Evolutionary conservation across 2,888 invertebrate species (phyloP).

Genomic region (Dynastes hyllus): DNA sequence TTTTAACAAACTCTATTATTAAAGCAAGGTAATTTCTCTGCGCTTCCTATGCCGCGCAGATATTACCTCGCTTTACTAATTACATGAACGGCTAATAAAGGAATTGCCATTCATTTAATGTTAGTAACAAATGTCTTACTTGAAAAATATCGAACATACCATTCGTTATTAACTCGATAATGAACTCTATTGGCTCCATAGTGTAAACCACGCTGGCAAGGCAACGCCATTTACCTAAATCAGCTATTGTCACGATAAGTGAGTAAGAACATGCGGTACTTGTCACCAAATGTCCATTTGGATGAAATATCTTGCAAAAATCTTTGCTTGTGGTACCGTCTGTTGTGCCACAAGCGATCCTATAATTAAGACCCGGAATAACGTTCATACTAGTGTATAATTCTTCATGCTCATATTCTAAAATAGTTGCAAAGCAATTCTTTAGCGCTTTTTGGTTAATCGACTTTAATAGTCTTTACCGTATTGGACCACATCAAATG

Average conservation of each 20-base stretch:
- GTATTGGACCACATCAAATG: neutral
- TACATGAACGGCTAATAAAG: too few species aligned
- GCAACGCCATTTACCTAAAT: conserved; percentile 24
- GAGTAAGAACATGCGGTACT: neutral
- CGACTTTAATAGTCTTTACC: neutral
- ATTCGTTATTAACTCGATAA: neutral
- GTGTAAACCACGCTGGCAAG: neutral
- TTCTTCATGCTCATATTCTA: neutral
- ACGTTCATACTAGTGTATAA: neutral
- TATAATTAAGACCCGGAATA: neutral
- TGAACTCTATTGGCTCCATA: conserved; percentile 11
- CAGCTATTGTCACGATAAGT: conserved; percentile 4
- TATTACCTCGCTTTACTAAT: too few species aligned
- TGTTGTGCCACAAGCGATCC: neutral
- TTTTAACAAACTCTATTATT: too few species aligned
- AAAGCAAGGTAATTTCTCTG: too few species aligned
- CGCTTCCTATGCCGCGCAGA: too few species aligned
- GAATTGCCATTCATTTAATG: too few species aligned
- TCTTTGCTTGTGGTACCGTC: neutral
- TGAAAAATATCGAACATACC: neutral
- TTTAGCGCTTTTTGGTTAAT: neutral
- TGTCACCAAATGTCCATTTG: neutral
- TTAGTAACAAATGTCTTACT: too few species aligned
- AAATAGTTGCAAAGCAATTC: neutral
- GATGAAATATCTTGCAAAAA: conserved; percentile 19